Base-by-base conservation (phyloP, 2,888 invertebrate species). In the Protodeltote pygarga region DNA sequence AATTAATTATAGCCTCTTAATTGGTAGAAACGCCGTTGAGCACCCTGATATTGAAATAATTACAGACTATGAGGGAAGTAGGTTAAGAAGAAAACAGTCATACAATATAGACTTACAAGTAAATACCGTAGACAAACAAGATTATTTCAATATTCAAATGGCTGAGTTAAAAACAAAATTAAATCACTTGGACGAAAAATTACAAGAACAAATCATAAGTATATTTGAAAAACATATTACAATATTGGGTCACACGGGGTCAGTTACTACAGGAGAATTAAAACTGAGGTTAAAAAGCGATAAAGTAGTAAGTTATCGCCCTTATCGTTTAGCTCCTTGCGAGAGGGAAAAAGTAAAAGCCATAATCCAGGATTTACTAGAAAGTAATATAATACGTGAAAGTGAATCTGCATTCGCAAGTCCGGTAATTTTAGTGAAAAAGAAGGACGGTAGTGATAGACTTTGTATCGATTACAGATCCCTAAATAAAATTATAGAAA, bases 351-450 rank as follows among this genome's bases (percentile, higher is more conserved):
- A 47, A 20, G 55, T 64, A 5, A 46, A 52, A 3, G 1, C 27
- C 14, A 64, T 67, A 10, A 25, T 64, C 2, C 6, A 45, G 9
- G 54, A 67, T 13, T 28, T 66, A 3, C 28, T 61, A 15, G 10
- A 53, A 8, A 34, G 51, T 6, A 31, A 39, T 1, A 62, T 65
- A 2, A 62, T 66, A 8, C 42, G 37, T 10, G 57, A 60, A 31
- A 62, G 57, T 31, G 35, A 57, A 4, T 64, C 64, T 5, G 13
- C 50, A 2, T 67, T 42, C 35, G 62, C 67, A 1, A 65, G 55
- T 17, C 70, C 65, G 0, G 44, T 64, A 2, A 4, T 70, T 0
- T 29, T 67, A 11, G 59, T 65, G n/a, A 58, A 62, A 31, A 68
- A 68, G 15, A 49, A 52, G 15, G 53, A 59, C 34, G 60, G 60